phyloP scores from a whole-genome alignment of 53 echinoderm and acorn worm species.

The Hippasteria phrygiana region DNA sequence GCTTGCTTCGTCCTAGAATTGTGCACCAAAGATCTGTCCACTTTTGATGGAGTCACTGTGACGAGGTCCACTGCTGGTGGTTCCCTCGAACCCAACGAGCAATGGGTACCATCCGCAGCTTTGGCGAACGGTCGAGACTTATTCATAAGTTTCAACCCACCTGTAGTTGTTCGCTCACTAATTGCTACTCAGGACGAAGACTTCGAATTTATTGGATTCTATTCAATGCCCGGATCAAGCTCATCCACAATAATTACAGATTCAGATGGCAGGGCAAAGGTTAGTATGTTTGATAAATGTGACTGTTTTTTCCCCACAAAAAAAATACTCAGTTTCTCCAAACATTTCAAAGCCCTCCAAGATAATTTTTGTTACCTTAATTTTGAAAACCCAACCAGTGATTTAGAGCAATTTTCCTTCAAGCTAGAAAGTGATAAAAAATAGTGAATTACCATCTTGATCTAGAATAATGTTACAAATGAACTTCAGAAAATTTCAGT shows the following conservation, averaged over 20 bases:
- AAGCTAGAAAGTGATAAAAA: too few relatives aligned
- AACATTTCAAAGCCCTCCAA: too few relatives aligned
- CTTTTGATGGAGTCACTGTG: conserved; percentile 14
- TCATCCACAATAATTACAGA: background rate
- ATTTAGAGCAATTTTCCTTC: too few relatives aligned
- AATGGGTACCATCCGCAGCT: conserved; percentile 24
- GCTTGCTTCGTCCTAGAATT: background rate
- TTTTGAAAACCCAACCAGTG: too few relatives aligned
- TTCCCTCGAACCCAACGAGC: background rate
- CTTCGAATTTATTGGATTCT: background rate
- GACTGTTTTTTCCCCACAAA: background rate
- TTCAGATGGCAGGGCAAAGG: background rate
- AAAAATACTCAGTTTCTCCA: too few relatives aligned
- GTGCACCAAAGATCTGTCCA: conserved; percentile 35
- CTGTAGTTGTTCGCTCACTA: conserved; percentile 23
- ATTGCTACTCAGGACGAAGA: conserved; percentile 6
- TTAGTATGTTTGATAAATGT: background rate
- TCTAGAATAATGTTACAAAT: too few relatives aligned
- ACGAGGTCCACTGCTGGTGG: background rate
- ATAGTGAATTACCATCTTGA: too few relatives aligned
- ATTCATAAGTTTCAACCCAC: conserved; percentile 16
- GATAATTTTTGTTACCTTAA: too few relatives aligned
- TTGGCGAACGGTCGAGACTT: too few relatives aligned
- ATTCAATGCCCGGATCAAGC: background rate
- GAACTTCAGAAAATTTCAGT: too few relatives aligned